A percentile compares a stretch with the other conserved stretches of the same genome.
Evolutionary conservation across 2,113 vertebrate genomes (phyloP).

Genomic region (Rhabdomys dilectus): DNA sequence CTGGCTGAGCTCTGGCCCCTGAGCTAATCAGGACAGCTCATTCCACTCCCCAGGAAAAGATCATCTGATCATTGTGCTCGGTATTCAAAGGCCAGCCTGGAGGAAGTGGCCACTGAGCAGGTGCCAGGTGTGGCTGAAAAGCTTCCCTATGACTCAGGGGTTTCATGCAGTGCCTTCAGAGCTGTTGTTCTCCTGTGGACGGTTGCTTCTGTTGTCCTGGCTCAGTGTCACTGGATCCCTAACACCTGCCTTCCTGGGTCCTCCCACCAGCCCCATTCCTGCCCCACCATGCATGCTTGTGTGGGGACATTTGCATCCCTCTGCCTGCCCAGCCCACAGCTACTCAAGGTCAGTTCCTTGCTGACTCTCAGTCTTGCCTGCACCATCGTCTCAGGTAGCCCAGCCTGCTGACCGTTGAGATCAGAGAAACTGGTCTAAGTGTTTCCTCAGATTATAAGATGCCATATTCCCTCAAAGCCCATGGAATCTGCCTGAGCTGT

Average conservation of each 20-base stretch:
- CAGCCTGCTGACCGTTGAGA: not conserved
- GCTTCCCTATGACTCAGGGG: not conserved
- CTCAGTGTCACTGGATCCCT: not conserved
- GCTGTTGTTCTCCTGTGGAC: not conserved
- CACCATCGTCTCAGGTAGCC: not conserved
- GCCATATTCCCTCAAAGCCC: not conserved
- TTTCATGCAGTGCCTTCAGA: not conserved
- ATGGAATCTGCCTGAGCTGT: rapidly evolving
- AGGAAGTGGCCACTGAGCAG: not conserved
- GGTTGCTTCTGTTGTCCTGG: not conserved
- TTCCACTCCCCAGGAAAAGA: not conserved
- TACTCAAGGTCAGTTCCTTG: too few relatives aligned
- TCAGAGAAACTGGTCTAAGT: not conserved
- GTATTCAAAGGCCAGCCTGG: not conserved
- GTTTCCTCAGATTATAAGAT: not conserved
- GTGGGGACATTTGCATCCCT: rapidly evolving
- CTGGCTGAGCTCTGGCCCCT: not conserved
- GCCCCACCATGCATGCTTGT: rapidly evolving
- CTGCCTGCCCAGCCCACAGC: not conserved
- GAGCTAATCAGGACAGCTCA: not conserved
- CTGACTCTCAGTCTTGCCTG: not conserved
- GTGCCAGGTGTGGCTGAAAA: not conserved
- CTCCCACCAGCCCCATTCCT: not conserved
- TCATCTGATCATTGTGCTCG: not conserved
- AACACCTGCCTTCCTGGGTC: not conserved